These are phyloP conservation scores for Tympanoctomys barrerae DNA, from an alignment of 2,797 vertebrate genomes.

Conservation along the genomic window DNA sequence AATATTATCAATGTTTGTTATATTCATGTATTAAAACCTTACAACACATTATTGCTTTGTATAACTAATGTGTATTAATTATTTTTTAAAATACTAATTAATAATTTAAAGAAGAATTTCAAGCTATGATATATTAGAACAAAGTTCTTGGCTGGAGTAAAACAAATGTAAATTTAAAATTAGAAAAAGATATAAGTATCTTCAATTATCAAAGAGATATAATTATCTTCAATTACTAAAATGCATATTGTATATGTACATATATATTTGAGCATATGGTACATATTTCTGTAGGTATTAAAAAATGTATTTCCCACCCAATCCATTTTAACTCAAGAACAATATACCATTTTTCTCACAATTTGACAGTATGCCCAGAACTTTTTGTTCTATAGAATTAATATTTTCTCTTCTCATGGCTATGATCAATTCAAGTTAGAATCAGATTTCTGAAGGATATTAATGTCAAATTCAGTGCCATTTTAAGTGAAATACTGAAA, in stretches of 20 bases:
- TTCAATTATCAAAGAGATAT: neutral
- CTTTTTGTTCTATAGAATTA: neutral
- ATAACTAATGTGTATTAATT: neutral
- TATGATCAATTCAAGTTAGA: neutral
- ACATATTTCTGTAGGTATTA: neutral
- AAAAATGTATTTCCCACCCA: neutral
- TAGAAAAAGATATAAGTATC: neutral
- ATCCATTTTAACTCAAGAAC: neutral
- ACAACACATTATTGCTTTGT: neutral
- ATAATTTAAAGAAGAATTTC: neutral
- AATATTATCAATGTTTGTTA: neutral
- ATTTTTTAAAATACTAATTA: neutral
- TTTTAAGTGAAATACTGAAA: neutral
- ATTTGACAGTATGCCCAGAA: neutral
- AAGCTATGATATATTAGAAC: neutral
- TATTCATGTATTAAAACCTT: neutral
- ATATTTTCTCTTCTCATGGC: neutral
- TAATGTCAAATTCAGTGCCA: neutral
- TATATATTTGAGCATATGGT: neutral
- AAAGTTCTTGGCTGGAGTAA: neutral
- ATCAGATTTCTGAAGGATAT: neutral
- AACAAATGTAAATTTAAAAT: neutral
- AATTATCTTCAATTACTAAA: neutral
- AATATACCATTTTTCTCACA: slow-evolving; percentile 3
- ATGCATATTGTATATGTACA: neutral